phyloP scores from a whole-genome alignment of 1,140 invertebrate species.

The Zeugodacus cucurbitae region DNA sequence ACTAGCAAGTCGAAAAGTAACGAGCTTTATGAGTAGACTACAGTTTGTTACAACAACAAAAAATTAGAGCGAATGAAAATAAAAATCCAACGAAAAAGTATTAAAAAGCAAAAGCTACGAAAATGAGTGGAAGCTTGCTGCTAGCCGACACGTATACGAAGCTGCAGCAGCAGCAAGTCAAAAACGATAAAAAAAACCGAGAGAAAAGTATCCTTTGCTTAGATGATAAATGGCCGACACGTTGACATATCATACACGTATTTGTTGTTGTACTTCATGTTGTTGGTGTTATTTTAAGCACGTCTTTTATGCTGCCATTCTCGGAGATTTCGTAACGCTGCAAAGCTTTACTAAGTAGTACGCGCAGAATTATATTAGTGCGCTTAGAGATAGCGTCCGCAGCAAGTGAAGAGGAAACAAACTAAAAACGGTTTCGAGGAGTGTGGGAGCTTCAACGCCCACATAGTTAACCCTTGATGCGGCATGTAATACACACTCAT shows the following conservation, averaged over 20 bases:
- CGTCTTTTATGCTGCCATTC: conserved; percentile 12
- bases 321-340: not conserved
- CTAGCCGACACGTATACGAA: not conserved
- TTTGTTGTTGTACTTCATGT: not conserved
- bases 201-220: not conserved
- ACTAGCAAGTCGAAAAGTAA: not conserved
- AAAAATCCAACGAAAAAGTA: not conserved
- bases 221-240: conserved; percentile 40
- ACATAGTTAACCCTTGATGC: not conserved
- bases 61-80: conserved; percentile 15
- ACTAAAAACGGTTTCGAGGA: not conserved
- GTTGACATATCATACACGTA: conserved; percentile 27
- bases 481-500: not conserved
- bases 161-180: not conserved
- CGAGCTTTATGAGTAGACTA: not conserved
- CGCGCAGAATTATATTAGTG: not conserved
- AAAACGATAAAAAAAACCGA: not conserved
- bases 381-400: not conserved
- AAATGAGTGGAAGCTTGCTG: not conserved
- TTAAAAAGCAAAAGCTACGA: not conserved
- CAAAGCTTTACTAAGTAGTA: not conserved
- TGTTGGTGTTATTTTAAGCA: conserved; percentile 26
- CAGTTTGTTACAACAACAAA: not conserved
- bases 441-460: not conserved
- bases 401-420: not conserved